Percentiles rank a stretch among this genome's conserved stretches.
These are phyloP conservation scores for Sporophila hypoxantha DNA, from an alignment of 2,113 vertebrate genomes.

Conservation along the genomic window DNA sequence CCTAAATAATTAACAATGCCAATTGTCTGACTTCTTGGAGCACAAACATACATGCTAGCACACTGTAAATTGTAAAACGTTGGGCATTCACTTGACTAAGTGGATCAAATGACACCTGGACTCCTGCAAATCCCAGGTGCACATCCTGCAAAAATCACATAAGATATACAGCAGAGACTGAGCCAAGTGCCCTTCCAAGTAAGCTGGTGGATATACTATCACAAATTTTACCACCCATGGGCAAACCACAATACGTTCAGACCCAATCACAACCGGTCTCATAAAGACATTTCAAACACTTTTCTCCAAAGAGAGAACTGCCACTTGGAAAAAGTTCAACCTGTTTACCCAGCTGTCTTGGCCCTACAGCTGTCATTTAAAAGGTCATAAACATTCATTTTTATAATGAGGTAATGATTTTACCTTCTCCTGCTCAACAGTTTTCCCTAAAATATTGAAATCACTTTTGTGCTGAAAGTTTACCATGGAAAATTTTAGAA, in stretches of 20 bases:
- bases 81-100: too few relatives aligned
- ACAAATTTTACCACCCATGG: background rate
- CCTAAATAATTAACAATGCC: background rate
- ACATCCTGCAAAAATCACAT: background rate
- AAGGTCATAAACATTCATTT: background rate
- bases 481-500: background rate
- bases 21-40: background rate
- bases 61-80: background rate
- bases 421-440: background rate
- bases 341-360: background rate
- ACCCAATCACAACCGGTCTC: background rate
- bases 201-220: background rate
- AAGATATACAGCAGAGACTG: background rate
- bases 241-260: background rate
- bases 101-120: background rate
- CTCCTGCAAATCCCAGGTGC: background rate
- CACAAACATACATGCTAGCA: background rate
- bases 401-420: background rate
- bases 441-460: background rate
- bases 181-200: background rate
- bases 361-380: background rate
- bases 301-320: background rate
- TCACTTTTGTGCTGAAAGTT: background rate
- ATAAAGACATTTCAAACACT: background rate
- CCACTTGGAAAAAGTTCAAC: conserved; percentile 19